Percentiles rank a stretch among this genome's conserved stretches.
Evolutionary conservation across 2,113 vertebrate genomes (phyloP).

Genomic region (Ceratotherium simum): DNA sequence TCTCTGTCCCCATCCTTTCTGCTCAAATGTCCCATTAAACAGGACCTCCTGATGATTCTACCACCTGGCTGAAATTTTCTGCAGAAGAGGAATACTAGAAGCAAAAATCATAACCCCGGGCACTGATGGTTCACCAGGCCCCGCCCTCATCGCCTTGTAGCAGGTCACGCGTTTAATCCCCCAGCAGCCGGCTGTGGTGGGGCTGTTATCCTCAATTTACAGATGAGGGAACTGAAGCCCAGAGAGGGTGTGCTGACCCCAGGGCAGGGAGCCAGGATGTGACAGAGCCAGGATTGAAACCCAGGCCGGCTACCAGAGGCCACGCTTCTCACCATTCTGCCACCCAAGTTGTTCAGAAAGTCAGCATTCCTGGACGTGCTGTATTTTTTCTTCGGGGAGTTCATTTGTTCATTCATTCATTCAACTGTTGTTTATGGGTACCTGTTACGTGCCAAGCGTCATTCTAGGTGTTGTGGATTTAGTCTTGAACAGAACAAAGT

Average conservation of each 20-base stretch:
- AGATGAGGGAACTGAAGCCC: neutral
- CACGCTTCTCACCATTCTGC: too few species aligned
- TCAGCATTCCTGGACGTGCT: neutral
- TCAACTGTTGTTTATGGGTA: neutral
- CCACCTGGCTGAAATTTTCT: too few species aligned
- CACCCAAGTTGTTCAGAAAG: neutral
- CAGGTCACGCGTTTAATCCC: fast-evolving
- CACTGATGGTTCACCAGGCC: fast-evolving
- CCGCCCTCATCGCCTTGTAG: fast-evolving
- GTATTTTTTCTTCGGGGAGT: neutral
- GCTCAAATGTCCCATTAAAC: neutral
- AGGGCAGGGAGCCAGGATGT: neutral
- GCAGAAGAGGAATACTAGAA: too few species aligned
- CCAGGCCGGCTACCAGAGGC: too few species aligned
- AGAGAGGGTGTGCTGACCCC: fast-evolving
- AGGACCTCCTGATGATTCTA: neutral
- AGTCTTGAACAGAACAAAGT: neutral
- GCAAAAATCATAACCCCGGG: too few species aligned
- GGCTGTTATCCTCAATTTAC: neutral
- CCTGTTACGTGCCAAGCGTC: fast-evolving
- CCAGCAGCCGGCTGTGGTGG: fast-evolving
- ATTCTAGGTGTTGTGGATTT: neutral
- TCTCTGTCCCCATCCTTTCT: fast-evolving
- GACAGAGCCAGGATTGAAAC: fast-evolving
- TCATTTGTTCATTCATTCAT: neutral